Percentiles rank a stretch among this genome's conserved stretches.
These are phyloP conservation scores for Cheirogaleus major DNA, from an alignment of 2,797 vertebrate genomes.

Conservation along the genomic window DNA sequence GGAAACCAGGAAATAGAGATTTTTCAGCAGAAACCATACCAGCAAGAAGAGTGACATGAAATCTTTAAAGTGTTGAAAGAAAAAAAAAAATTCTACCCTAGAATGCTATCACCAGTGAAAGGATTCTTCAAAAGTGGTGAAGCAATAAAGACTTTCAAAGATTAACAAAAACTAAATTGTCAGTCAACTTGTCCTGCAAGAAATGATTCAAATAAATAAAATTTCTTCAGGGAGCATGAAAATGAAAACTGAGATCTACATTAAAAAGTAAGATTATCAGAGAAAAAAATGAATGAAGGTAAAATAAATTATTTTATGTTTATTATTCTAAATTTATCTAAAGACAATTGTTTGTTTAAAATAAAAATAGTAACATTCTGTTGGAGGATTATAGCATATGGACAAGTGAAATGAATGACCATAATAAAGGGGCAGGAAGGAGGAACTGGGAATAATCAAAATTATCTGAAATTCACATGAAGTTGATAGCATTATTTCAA, in stretches of 20 bases:
- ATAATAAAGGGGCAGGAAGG: background rate
- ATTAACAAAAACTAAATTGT: background rate
- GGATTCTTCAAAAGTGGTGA: background rate
- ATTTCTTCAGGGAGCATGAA: background rate
- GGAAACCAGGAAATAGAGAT: background rate
- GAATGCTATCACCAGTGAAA: background rate
- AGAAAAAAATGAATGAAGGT: background rate
- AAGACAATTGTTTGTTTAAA: background rate
- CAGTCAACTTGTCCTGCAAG: background rate
- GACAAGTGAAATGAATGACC: accelerated
- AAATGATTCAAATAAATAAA: background rate
- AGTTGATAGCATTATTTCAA: no score
- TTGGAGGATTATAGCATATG: background rate
- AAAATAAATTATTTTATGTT: background rate
- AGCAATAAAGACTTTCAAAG: background rate
- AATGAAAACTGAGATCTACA: background rate
- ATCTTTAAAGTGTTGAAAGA: background rate
- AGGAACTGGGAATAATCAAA: no score
- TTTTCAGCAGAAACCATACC: background rate
- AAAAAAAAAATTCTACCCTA: background rate
- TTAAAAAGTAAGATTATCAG: background rate
- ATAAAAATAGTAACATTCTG: background rate
- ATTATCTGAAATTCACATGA: no score
- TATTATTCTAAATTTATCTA: background rate
- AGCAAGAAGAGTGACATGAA: background rate